Base-by-base conservation (phyloP, 2,888 invertebrate species). In the Drosophila fulvimacula region DNA sequence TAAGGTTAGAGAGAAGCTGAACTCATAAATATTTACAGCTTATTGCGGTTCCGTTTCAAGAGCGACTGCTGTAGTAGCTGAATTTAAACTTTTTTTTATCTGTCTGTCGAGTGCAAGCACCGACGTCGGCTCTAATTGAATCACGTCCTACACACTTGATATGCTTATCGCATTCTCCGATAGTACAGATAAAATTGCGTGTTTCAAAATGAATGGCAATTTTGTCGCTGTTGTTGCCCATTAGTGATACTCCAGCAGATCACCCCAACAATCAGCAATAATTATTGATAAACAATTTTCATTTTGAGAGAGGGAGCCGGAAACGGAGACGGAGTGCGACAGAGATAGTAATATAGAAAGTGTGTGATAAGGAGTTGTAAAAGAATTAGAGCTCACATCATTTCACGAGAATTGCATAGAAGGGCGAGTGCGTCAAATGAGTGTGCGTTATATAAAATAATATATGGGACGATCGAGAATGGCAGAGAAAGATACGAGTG, bases 201-300 rank as follows among this genome's bases (percentile, higher is more conserved):
- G 15, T 44, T 19, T 19, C 11, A 13, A 24, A 32, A 30, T 42
- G 49, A 30, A 56, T 11, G 17, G 41, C 17, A 48, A 10, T 17
- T 9, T 13, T 17, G 5, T 17, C 5, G 9, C 9, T 30, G 24
- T 21, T 41, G 30, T 27, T 30, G 30, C 6, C 5, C 27, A n/a
- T 41, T 41, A 55, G 30, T n/a, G 48, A 64, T 55, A 49, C 11
- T 34, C 13, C 15, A 11, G 19, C 19, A 11, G 7, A 7, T 13
- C 1, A 11, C 19, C n/a, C n/a, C n/a, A n/a, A 13, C 17, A 32
- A 49, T 32, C 19, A 17, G 6, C 17, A 21, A 34, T 30, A 51
- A 42, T 19, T 2, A 6, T 7, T 49, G 49, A 66, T 66, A 66
- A 66, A 39, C 17, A 38, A 11, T 15, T 21, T 10, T 30, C 27